Base-by-base conservation (phyloP, 2,113 vertebrate species). In the Phaethon lepturus region DNA sequence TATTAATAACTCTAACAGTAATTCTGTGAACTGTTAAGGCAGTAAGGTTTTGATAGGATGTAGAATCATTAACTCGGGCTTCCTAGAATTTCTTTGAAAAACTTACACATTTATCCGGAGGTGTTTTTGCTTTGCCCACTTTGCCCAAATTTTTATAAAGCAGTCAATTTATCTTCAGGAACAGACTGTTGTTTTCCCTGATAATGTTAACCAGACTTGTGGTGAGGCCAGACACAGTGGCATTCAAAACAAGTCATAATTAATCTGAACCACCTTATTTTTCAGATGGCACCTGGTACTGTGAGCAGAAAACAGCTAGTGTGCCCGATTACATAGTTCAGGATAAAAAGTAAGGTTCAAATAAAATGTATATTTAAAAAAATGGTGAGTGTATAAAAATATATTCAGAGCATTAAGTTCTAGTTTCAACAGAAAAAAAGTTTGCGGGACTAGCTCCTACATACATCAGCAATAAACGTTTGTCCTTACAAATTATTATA, bases 151-250 rank as follows among this genome's bases (percentile, higher is more conserved):
- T 94, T 91, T 79, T 93, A 49, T 76, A 16, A 26, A 42, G 17
- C 81, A 50, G 78, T 60, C 33, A 9, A 35, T 94, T 97, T 97
- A 68, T 93, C 93, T 95, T 91, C 44, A 71, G 87, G 87, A 93
- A 1, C 77, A 87, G 93, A 17, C 88, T 86, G 89, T 89, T 95
- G 71, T 94, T 96, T 90, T 86, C 66, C 81, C 74, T 69, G 74
- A 69, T 87, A 85, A 94, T 79, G 71, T 45, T 90, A 95, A 88
- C 67, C 82, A 94, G 92, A 45, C 88, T 86, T 90, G 93, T 86
- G 90, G 95, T 40, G 77, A 91, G 77, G 58, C 88, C 86, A 95
- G 93, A 87, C 95, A 73, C 38, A 24, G 77, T 69, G 83, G 91
- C 93, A 90, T 97, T 95, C 86, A 60, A 75, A 97, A 89, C 83